Conservation (phyloP, 1,140 invertebrate species). For the Ostrea denselamellosa region DNA sequence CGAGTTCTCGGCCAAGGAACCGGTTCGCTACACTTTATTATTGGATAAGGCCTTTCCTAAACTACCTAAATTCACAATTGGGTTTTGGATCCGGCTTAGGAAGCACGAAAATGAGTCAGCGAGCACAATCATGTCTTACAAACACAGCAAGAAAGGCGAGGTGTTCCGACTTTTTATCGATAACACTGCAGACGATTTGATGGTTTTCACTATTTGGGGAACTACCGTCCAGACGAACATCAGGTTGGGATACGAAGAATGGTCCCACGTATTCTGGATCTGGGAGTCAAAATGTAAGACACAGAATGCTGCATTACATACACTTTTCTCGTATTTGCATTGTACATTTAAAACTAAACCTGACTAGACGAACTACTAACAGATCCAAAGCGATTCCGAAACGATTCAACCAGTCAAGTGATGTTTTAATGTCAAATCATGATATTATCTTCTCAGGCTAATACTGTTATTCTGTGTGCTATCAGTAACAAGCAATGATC, state of each 20-base stretch:
- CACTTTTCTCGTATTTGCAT: not conserved
- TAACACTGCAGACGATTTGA: slow-evolving; percentile 47
- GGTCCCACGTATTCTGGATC: slow-evolving; percentile 74
- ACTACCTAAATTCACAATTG: slow-evolving; percentile 73
- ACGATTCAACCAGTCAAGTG: too few relatives aligned
- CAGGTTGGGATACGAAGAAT: slow-evolving; percentile 60
- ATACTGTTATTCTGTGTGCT: too few relatives aligned
- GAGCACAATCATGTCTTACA: slow-evolving; percentile 75
- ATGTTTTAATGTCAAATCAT: too few relatives aligned
- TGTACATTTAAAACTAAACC: too few relatives aligned
- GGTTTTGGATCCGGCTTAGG: slow-evolving; percentile 70
- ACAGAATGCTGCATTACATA: not conserved
- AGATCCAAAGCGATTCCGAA: too few relatives aligned
- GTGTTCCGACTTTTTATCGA: slow-evolving; percentile 51
- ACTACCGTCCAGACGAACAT: slow-evolving; percentile 61
- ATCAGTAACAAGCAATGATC: too few relatives aligned
- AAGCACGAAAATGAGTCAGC: slow-evolving; percentile 58
- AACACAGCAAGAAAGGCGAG: slow-evolving; percentile 53
- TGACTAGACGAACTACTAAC: too few relatives aligned
- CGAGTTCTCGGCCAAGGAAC: slow-evolving; percentile 70
- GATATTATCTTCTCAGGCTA: too few relatives aligned
- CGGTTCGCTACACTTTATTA: slow-evolving; percentile 74
- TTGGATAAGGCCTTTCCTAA: slow-evolving; percentile 75
- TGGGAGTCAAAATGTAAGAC: slow-evolving; percentile 67
- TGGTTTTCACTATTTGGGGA: slow-evolving; percentile 66